phyloP scores from a whole-genome alignment of 2,888 invertebrate genomes.

The Serripes groenlandicus region DNA sequence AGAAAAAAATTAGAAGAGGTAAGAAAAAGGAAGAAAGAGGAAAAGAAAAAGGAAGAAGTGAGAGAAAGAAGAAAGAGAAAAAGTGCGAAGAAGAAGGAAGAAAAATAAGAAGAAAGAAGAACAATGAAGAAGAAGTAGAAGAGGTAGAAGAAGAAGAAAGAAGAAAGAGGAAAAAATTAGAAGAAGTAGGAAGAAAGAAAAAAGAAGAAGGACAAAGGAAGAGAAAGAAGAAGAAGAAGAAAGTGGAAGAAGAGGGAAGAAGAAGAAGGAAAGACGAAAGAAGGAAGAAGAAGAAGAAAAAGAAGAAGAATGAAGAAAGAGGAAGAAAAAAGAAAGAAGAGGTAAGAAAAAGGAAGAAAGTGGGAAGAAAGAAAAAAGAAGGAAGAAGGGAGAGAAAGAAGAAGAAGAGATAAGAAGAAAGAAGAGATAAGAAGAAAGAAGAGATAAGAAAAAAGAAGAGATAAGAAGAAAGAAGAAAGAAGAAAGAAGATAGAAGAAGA shows the following conservation, averaged over 20 bases:
- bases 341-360: background rate
- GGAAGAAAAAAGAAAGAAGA: no score
- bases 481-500: no score
- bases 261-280: no score
- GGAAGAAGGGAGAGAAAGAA: background rate
- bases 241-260: no score
- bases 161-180: background rate
- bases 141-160: background rate
- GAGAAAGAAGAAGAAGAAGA: no score
- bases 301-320: no score
- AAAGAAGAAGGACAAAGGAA: no score
- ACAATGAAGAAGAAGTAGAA: background rate
- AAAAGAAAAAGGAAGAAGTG: background rate
- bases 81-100: background rate
- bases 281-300: no score
- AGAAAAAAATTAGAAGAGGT: background rate
- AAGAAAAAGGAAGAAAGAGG: background rate
- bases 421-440: no score
- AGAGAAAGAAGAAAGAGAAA: background rate
- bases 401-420: slow-evolving; percentile 8
- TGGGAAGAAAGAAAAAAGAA: background rate
- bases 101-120: background rate
- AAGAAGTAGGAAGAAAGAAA: background rate
- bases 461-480: no score
- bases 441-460: no score